A percentile compares a stretch with the other conserved stretches of the same genome.
Evolutionary conservation across 1,140 invertebrate genomes (phyloP).

Genomic region (Drosophila busckii): DNA sequence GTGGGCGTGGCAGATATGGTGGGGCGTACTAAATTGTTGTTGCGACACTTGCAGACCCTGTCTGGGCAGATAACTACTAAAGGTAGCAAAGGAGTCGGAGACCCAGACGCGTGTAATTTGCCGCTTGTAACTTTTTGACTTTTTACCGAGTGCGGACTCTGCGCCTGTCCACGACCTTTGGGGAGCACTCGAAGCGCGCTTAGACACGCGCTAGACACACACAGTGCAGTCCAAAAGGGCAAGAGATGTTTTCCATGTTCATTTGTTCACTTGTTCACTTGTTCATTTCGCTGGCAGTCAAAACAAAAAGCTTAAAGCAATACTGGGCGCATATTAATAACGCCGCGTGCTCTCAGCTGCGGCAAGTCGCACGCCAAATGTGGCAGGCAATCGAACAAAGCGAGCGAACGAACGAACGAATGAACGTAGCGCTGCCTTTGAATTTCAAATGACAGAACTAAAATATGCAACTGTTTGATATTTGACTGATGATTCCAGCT

Average conservation of each 20-base stretch:
- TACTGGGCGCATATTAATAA: constrained; percentile 48
- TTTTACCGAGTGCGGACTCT: constrained; percentile 40
- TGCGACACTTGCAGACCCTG: constrained; percentile 49
- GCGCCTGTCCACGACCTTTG: constrained; percentile 19
- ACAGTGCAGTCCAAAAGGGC: constrained; percentile 33
- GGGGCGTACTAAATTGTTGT: constrained; percentile 59
- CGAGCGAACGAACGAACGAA: constrained; percentile 8
- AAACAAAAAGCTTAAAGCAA: constrained; percentile 10
- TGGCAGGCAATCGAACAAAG: no score
- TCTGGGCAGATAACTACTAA: constrained; percentile 61
- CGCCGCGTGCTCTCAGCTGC: constrained; percentile 44
- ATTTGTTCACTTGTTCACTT: constrained; percentile 37
- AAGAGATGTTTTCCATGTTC: constrained; percentile 61
- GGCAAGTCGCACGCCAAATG: constrained; percentile 58
- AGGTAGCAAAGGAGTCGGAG: constrained; percentile 38
- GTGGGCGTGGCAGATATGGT: not conserved
- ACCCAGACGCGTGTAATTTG: constrained; percentile 65
- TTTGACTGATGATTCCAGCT: constrained; percentile 48
- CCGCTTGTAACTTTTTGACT: constrained; percentile 71
- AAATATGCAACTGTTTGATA: constrained; percentile 68
- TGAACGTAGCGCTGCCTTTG: constrained; percentile 41
- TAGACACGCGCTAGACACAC: constrained; percentile 48
- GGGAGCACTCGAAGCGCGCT: constrained; percentile 9
- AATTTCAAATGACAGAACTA: constrained; percentile 69
- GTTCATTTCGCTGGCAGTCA: not conserved